A percentile compares a stretch with the other conserved stretches of the same genome.
phyloP scores from a whole-genome alignment of 2,888 invertebrate species.

The Myathropa florea region DNA sequence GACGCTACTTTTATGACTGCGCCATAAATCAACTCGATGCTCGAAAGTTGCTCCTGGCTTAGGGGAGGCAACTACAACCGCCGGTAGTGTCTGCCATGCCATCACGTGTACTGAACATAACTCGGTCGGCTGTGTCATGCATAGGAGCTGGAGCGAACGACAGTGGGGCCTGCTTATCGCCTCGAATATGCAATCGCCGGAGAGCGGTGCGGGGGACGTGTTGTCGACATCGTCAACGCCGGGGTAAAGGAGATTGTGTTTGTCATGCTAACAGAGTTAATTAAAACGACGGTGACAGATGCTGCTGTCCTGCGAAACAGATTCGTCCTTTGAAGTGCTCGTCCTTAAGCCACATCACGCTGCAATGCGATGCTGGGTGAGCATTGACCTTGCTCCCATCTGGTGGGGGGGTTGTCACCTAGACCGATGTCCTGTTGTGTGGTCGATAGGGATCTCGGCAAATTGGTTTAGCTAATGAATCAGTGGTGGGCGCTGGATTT shows the following conservation, averaged over 20 bases:
- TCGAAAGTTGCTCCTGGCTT: conserved; percentile 53
- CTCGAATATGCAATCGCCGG: conserved; percentile 57
- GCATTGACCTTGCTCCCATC: conserved; percentile 41
- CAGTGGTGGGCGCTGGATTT: background rate
- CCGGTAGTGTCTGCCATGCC: conserved; percentile 21
- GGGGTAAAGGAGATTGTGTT: conserved; percentile 14
- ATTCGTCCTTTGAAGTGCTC: conserved; percentile 23
- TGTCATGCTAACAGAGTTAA: conserved; percentile 46
- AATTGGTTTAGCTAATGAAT: background rate
- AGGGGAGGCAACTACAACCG: conserved; percentile 14
- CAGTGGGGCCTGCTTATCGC: conserved; percentile 26
- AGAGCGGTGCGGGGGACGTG: background rate
- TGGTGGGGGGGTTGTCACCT: background rate
- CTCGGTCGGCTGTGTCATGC: conserved; percentile 42
- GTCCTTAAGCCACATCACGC: background rate
- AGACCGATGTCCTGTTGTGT: background rate
- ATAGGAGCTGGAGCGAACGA: background rate
- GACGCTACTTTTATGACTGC: conserved; percentile 42
- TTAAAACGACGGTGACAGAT: conserved; percentile 61
- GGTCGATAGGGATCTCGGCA: background rate
- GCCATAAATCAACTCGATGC: conserved; percentile 63
- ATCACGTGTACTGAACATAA: conserved; percentile 48
- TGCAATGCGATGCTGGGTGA: background rate
- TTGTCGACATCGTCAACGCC: background rate
- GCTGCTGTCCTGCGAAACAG: conserved; percentile 9